These are phyloP conservation scores for Conopomorpha cramerella DNA, from an alignment of 1,140 invertebrate genomes.

Conservation along the genomic window DNA sequence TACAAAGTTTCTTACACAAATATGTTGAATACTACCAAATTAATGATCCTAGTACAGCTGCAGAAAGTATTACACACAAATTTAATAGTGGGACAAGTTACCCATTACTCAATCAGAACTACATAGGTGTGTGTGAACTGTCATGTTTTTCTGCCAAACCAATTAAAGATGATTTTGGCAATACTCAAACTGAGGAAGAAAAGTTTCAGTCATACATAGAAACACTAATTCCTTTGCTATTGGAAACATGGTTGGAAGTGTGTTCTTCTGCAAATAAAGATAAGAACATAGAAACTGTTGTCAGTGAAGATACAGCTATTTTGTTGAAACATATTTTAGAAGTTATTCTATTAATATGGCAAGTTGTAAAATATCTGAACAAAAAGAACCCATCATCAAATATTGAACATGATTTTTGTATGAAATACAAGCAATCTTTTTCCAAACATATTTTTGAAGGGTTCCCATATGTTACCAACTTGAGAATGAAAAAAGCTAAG, in stretches of 20 bases:
- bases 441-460: conserved; percentile 52
- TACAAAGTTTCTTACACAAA: conserved; percentile 64
- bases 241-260: conserved; percentile 76
- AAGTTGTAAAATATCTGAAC: conserved; percentile 47
- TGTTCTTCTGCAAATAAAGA: conserved; percentile 45
- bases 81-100: conserved; percentile 20
- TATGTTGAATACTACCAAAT: conserved; percentile 28
- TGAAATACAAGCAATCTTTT: conserved; percentile 56
- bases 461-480: conserved; percentile 60
- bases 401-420: conserved; percentile 48
- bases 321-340: conserved; percentile 62
- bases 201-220: conserved; percentile 62
- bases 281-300: conserved; percentile 36
- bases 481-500: conserved; percentile 20
- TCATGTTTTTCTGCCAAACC: conserved; percentile 34
- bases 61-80: conserved; percentile 16
- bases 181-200: conserved; percentile 36
- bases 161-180: conserved; percentile 18
- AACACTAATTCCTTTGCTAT: conserved; percentile 69
- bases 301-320: conserved; percentile 60
- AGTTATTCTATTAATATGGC: conserved; percentile 62
- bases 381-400: conserved; percentile 26
- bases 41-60: conserved; percentile 8
- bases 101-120: conserved; percentile 24
- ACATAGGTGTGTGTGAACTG: conserved; percentile 23